Conservation (phyloP, 2,888 invertebrate genomes). For the Agrochola lota region DNA sequence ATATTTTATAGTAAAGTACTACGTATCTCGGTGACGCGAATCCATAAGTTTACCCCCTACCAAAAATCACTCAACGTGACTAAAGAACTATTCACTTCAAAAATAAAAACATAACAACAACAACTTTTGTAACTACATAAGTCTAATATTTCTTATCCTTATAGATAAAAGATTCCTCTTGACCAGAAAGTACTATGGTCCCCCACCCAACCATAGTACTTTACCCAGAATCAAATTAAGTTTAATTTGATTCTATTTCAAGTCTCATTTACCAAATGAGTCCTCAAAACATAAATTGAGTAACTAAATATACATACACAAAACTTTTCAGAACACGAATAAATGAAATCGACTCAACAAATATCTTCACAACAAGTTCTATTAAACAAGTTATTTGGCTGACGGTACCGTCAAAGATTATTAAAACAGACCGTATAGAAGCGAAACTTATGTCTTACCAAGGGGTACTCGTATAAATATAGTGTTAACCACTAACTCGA, state of each 20-base stretch:
- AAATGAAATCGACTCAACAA: slow-evolving; percentile 57
- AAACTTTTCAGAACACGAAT: slow-evolving; percentile 45
- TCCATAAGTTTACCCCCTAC: too few relatives aligned
- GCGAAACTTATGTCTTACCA: background rate
- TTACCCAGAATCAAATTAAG: slow-evolving; percentile 7
- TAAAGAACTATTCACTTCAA: too few relatives aligned
- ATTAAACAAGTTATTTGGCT: slow-evolving; percentile 63
- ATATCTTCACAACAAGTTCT: slow-evolving; percentile 57
- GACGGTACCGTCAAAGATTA: slow-evolving; percentile 42
- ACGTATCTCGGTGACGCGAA: too few relatives aligned
- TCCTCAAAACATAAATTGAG: slow-evolving; percentile 19
- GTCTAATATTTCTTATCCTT: background rate
- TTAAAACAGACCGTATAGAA: background rate
- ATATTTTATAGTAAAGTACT: too few relatives aligned
- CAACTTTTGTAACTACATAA: background rate
- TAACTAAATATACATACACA: slow-evolving; percentile 23
- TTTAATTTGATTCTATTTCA: too few relatives aligned
- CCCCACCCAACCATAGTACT: background rate
- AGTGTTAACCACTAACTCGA: background rate
- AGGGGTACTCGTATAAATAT: background rate
- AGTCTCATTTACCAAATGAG: background rate
- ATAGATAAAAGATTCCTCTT: background rate
- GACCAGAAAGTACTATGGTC: background rate
- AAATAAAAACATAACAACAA: background rate
- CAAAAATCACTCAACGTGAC: too few relatives aligned